phyloP scores from a whole-genome alignment of 2,888 invertebrate genomes.

The Scaptomyza reducta region DNA sequence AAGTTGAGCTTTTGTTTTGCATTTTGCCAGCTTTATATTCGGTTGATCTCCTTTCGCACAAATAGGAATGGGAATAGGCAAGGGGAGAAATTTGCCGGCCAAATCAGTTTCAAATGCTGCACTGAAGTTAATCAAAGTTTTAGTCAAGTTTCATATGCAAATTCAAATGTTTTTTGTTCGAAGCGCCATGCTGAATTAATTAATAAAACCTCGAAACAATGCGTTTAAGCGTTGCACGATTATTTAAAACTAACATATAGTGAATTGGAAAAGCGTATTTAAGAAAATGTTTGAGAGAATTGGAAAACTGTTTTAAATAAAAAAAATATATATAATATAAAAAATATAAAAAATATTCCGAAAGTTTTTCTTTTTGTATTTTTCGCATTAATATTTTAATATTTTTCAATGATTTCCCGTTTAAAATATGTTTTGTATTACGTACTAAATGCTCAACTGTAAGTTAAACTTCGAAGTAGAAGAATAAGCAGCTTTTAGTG shows the following conservation, averaged over 20 bases:
- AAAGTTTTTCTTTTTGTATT: no score
- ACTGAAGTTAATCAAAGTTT: constrained; percentile 50
- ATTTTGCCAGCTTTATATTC: constrained; percentile 48
- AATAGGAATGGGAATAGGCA: neutral
- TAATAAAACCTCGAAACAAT: constrained; percentile 25
- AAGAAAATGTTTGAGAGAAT: no score
- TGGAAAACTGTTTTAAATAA: no score
- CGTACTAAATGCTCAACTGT: no score
- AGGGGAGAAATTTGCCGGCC: neutral
- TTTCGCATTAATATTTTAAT: no score
- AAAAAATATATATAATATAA: no score
- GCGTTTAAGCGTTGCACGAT: constrained; percentile 4
- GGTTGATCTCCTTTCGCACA: neutral
- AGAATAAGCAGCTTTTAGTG: no score
- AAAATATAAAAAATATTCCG: no score
- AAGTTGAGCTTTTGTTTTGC: constrained; percentile 58
- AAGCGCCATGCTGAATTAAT: constrained; percentile 27
- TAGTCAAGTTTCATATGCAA: constrained; percentile 33
- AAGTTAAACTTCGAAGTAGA: no score
- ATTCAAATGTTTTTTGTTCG: constrained; percentile 15
- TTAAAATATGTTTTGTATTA: no score
- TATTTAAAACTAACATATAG: constrained; percentile 5
- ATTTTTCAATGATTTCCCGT: no score
- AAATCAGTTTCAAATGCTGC: constrained; percentile 33
- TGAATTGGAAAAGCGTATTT: neutral